Evolutionary conservation across 2,888 invertebrate species (phyloP).

Genomic region (Galeopsomyia nigrocyanea): DNA sequence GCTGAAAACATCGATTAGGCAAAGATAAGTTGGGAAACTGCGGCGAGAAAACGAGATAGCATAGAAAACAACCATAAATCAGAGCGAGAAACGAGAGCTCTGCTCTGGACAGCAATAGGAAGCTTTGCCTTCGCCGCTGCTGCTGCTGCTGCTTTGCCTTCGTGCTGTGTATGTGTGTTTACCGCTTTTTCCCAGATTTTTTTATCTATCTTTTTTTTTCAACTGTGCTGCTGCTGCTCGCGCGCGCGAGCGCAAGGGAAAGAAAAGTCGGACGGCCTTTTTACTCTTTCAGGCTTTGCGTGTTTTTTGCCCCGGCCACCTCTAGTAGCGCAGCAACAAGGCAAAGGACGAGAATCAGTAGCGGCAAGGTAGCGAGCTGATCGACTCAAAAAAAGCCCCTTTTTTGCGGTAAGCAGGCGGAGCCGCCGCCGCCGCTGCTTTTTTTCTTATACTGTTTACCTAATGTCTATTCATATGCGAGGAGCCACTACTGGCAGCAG

Average conservation of each 20-base stretch:
- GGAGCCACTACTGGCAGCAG: not conserved
- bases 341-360: not conserved
- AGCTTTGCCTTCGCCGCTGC: not conserved
- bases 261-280: not conserved
- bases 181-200: constrained; percentile 6
- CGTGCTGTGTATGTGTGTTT: not conserved
- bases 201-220: constrained; percentile 8
- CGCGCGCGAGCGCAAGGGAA: not conserved
- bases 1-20: too few relatives aligned
- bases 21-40: too few relatives aligned
- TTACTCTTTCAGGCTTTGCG: not conserved
- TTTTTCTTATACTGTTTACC: constrained; percentile 40
- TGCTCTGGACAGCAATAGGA: not conserved
- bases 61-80: constrained; percentile 9
- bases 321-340: too few relatives aligned
- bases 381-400: constrained; percentile 25
- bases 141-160: constrained; percentile 4
- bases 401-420: constrained; percentile 19
- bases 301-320: constrained; percentile 1
- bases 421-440: constrained; percentile 1
- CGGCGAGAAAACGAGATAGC: not conserved
- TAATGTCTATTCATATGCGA: constrained; percentile 37
- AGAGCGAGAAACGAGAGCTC: not conserved
- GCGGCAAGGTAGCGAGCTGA: not conserved
- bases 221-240: too few relatives aligned